Evolutionary conservation across 2,797 vertebrate species (phyloP).

Genomic region (Cichlasoma orientale): DNA sequence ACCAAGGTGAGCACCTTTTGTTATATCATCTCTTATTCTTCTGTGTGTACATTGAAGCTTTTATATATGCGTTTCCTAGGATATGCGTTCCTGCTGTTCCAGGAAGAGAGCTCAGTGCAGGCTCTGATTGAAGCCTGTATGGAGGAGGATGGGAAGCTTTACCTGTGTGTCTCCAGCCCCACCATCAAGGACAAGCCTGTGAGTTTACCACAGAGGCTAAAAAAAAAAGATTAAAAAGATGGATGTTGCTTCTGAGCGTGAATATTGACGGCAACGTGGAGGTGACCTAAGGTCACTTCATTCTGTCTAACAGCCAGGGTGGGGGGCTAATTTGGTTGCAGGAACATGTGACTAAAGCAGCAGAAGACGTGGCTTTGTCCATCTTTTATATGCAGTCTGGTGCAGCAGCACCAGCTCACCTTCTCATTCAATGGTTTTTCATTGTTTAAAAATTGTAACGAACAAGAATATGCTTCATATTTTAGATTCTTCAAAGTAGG

Average conservation of each 20-base stretch:
- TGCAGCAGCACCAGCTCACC: background rate
- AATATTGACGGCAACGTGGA: background rate
- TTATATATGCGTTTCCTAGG: constrained; percentile 78
- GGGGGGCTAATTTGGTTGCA: background rate
- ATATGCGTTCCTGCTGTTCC: constrained; percentile 98
- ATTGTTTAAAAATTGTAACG: no score
- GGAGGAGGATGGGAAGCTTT: constrained; percentile 98
- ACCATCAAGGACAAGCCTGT: constrained; percentile 99
- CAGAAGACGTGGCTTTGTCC: background rate
- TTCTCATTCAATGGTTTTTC: no score
- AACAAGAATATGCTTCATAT: no score
- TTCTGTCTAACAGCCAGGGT: background rate
- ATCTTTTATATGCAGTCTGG: background rate
- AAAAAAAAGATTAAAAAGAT: background rate
- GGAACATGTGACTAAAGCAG: background rate
- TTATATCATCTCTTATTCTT: background rate
- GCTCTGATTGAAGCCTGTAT: constrained; percentile 97
- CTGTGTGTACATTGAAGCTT: background rate
- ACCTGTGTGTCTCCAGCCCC: constrained; percentile 97
- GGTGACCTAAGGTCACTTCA: background rate
- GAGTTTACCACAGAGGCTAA: constrained; percentile 69
- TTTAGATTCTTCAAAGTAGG: no score
- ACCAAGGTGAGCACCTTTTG: background rate
- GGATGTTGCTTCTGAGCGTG: background rate
- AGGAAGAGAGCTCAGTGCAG: constrained; percentile 98